Conservation (phyloP, 2,113 vertebrate genomes). For the Vombatus ursinus region DNA sequence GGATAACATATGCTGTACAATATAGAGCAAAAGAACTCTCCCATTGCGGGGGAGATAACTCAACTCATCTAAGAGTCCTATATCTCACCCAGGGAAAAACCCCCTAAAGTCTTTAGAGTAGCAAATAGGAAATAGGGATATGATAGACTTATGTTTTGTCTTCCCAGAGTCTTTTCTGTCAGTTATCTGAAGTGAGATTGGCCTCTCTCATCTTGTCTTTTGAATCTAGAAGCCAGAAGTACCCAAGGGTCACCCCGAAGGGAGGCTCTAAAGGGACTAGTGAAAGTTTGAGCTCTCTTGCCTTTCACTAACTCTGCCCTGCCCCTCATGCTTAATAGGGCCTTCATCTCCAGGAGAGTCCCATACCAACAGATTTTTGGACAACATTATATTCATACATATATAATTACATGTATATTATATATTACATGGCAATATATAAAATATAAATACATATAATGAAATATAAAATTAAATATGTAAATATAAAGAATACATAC, state of each 20-base stretch:
- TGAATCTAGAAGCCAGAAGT: background rate
- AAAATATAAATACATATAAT: background rate
- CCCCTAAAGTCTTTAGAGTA: background rate
- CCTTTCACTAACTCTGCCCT: background rate
- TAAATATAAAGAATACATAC: background rate
- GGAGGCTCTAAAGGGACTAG: background rate
- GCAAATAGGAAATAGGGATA: background rate
- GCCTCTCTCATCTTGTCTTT: background rate
- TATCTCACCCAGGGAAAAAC: background rate
- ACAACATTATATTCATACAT: background rate
- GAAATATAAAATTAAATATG: background rate
- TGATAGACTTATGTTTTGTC: background rate
- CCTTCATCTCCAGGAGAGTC: background rate
- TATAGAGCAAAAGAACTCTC: background rate
- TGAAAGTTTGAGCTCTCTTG: background rate
- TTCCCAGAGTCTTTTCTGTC: background rate
- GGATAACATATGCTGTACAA: background rate
- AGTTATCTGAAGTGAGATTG: background rate
- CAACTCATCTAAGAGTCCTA: background rate
- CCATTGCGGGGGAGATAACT: background rate
- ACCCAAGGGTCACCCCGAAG: background rate
- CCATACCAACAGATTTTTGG: background rate
- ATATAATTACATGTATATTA: background rate
- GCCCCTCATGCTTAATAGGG: background rate
- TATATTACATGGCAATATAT: background rate